Percentiles rank a stretch among this genome's conserved stretches.
Conservation (phyloP, 2,797 vertebrate genomes). For the Stomatorhinus walkeri region DNA sequence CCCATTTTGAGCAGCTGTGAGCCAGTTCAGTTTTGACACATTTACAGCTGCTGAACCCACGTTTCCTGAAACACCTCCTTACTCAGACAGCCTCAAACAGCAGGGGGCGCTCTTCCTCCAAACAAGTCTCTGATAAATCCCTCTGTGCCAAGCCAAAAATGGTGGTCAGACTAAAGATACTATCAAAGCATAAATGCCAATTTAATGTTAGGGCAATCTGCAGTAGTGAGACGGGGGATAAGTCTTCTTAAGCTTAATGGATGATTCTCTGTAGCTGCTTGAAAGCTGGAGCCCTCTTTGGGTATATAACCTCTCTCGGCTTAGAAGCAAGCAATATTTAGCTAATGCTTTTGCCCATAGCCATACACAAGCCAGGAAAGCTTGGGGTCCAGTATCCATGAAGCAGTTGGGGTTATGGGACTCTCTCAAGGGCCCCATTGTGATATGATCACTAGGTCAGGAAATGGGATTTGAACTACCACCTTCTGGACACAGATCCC, state of each 20-base stretch:
- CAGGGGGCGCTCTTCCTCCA: background rate
- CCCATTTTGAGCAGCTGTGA: background rate
- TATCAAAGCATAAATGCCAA: background rate
- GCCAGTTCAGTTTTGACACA: background rate
- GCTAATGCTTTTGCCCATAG: background rate
- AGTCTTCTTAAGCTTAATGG: background rate
- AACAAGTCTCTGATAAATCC: background rate
- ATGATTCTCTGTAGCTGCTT: background rate
- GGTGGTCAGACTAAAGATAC: background rate
- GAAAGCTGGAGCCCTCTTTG: background rate
- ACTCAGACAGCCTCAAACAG: background rate
- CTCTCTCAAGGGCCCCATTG: background rate
- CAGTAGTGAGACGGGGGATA: background rate
- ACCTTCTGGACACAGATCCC: background rate
- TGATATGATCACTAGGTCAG: background rate
- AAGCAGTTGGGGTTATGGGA: background rate
- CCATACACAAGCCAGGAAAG: background rate
- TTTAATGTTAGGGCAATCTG: background rate
- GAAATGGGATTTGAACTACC: background rate
- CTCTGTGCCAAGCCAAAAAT: background rate
- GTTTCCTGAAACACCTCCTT: background rate
- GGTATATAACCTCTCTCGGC: background rate
- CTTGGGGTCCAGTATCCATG: background rate
- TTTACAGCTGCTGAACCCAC: background rate
- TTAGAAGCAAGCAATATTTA: background rate